Base-by-base conservation (phyloP, 2,888 invertebrate species). In the Neoascia interrupta region DNA sequence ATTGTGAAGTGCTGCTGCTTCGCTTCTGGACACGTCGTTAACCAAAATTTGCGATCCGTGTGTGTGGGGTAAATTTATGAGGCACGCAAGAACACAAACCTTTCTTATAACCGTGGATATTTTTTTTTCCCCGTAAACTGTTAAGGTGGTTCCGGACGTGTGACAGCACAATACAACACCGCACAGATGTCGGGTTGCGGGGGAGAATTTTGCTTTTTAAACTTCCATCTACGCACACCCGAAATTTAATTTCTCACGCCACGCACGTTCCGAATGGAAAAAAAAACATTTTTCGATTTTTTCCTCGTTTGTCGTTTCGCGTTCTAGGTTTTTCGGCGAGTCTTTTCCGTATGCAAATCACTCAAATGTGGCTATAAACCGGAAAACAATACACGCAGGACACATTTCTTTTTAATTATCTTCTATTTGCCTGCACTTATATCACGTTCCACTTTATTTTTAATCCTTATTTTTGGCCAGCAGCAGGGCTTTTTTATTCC, bases 111-210 rank as follows among this genome's bases (percentile, higher is more conserved):
- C 10, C 45, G 6, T 43, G 56, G 5, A 54, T 28, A 21, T 36
- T 61, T 47, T 63, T 45, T 36, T 15, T 73, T 54, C 51, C 37
- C 63, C 58, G 56, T 58, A 51, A 39, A 36, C 45, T 58, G 18
- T 64, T 76, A 49, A 70, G 76, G 60, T 72, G 60, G 64, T 70
- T 76, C 76, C 76, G 76, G 75, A 31, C 58, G 37, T 70, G 47
- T 70, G 70, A 61, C 49, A 61, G 23, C 21, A 26, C 41, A 56
- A 31, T 16, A 41, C 39, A 43, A 54, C 21, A 51, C 47, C 3
- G 10, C 37, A 56, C 49, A 43, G 47, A 49, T 54, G 47, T 45
- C 34, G 54, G 36, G 34, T 36, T 54, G 41, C n/a, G 28, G 34
- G n/a, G 47, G 47, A 31, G 31, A n/a, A 2, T 31, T n/a, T 31